Evolutionary conservation across 2,113 vertebrate species (phyloP).

Genomic region (Nannospalax galili): DNA sequence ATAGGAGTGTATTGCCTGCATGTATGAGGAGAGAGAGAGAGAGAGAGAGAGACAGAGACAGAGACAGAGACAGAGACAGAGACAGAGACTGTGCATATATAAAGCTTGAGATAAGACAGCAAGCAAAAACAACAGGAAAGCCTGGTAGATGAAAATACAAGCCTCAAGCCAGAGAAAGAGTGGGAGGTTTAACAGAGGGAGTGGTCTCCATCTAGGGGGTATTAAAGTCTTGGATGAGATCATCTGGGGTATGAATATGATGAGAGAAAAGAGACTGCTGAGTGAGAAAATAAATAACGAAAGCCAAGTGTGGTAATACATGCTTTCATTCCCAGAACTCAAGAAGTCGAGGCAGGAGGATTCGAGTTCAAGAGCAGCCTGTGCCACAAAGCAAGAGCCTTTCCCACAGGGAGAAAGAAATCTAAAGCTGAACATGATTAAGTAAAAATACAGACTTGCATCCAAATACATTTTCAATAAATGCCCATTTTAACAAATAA

Average conservation of each 20-base stretch:
- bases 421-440: slow-evolving; percentile 20
- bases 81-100: background rate
- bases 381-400: background rate
- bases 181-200: background rate
- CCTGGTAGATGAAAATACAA: slow-evolving; percentile 4
- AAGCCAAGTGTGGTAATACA: background rate
- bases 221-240: slow-evolving; percentile 23
- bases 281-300: slow-evolving; percentile 32
- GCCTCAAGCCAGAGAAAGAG: slow-evolving; percentile 25
- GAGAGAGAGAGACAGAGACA: no score
- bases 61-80: no score
- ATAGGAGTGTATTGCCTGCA: no score
- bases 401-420: no score
- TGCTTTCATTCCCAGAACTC: background rate
- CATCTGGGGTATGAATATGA: slow-evolving; percentile 1
- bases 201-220: background rate
- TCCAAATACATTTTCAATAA: background rate
- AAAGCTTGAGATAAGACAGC: slow-evolving; percentile 13
- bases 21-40: no score
- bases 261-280: slow-evolving; percentile 30
- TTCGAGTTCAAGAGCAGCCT: background rate
- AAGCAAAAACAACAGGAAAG: slow-evolving; percentile 8
- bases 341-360: background rate
- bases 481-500: slow-evolving; percentile 42
- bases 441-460: background rate